Base-by-base conservation (phyloP, 2,888 invertebrate species). In the Tridacna crocea region DNA sequence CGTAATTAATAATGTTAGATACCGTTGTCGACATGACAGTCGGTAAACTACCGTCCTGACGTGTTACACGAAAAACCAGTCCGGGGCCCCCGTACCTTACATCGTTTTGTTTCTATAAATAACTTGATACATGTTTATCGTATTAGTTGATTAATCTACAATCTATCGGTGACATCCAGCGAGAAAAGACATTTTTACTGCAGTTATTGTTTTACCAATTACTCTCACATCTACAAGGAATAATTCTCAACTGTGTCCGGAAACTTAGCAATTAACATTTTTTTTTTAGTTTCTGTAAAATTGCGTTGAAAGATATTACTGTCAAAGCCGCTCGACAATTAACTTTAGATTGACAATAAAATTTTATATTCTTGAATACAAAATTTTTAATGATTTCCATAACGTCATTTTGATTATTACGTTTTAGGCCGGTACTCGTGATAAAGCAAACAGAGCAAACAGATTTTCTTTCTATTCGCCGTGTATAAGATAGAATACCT, bases 81-180 rank as follows among this genome's bases (percentile, higher is more conserved):
- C 66, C 46, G n/a, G 27, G 13, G 46, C 66, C 66, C 6, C n/a
- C 46, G 46, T 66, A 36, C 15, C 36, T 66, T 27, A 66, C 66
- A 66, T 46, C 13, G 66, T 36, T 66, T 66, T n/a, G n/a, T 66
- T n/a, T 66, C 66, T 66, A 66, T n/a, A 66, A 36, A 66, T 66
- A 66, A 55, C 11, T 55, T 55, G 55, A 55, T 55, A 55, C 55
- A 15, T 55, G 55, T 55, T 66, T 46, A 66, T 66, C n/a, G 66
- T 66, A n/a, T 66, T 66, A 36, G 66, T 46, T 66, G 66, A 66
- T 66, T 36, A 36, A 66, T 66, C 13, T 66, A 66, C 66, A 66
- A 46, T 36, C 66, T 17, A 66, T 46, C 66, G 27, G 46, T 66
- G 46, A 66, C 36, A 46, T 66, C 36, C 66, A 46, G 66, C 46